A percentile compares a stretch with the other conserved stretches of the same genome.
Conservation (phyloP, 2,113 vertebrate genomes). For the Apeltes quadracus region DNA sequence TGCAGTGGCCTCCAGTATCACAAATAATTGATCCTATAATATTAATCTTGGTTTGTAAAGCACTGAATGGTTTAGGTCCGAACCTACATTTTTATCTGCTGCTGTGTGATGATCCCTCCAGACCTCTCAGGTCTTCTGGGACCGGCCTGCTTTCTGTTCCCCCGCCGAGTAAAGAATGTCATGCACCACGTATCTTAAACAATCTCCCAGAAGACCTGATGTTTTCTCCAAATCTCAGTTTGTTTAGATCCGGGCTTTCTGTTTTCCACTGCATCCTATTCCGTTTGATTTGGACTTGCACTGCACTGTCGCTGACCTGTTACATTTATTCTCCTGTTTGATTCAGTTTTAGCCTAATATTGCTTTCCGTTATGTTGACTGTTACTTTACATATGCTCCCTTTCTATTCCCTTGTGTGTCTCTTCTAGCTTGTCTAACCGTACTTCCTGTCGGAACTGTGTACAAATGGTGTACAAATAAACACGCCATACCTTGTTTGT, state of each 20-base stretch:
- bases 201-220: conserved; percentile 67
- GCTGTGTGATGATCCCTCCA: conserved; percentile 34
- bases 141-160: neutral
- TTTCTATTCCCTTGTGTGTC: conserved; percentile 30
- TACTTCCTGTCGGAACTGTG: neutral
- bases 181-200: neutral
- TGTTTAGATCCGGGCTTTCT: conserved; percentile 50
- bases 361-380: conserved; percentile 17
- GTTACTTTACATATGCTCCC: conserved; percentile 13
- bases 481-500: conserved; percentile 11
- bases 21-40: conserved; percentile 27
- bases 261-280: conserved; percentile 48
- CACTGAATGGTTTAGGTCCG: conserved; percentile 30
- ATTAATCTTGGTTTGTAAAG: conserved; percentile 38
- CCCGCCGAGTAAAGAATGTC: neutral
- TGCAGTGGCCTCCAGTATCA: conserved; percentile 57
- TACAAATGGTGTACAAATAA: neutral
- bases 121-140: conserved; percentile 61
- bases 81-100: conserved; percentile 45
- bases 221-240: conserved; percentile 42
- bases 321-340: conserved; percentile 39
- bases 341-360: conserved; percentile 33
- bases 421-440: neutral
- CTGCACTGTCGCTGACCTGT: conserved; percentile 28
- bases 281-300: conserved; percentile 44